Conservation (phyloP, 2,797 vertebrate genomes). For the Hypotaenidia philippensis region DNA sequence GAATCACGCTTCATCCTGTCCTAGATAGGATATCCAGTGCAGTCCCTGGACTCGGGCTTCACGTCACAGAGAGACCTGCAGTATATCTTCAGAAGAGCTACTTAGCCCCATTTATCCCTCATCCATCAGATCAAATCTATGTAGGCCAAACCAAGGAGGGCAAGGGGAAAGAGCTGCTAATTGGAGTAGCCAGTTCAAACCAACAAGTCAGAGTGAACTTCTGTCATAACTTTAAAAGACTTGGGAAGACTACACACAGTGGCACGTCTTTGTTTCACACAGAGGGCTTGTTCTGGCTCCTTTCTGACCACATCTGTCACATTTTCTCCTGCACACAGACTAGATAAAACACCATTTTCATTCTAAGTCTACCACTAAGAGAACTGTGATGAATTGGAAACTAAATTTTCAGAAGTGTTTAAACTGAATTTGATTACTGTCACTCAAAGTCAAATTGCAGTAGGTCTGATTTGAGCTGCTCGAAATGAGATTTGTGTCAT, state of each 20-base stretch:
- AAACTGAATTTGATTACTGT: neutral
- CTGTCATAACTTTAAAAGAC: conserved; percentile 48
- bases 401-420: neutral
- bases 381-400: neutral
- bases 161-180: conserved; percentile 54
- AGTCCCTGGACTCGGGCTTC: conserved; percentile 5
- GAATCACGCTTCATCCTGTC: neutral
- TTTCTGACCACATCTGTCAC: neutral
- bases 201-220: conserved; percentile 42
- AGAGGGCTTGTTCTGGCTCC: neutral
- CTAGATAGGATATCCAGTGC: neutral
- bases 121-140: conserved; percentile 52
- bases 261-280: conserved; percentile 41
- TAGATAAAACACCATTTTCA: neutral
- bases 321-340: neutral
- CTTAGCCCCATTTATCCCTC: conserved; percentile 44
- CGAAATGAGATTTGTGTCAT: neutral
- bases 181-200: conserved; percentile 44
- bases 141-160: conserved; percentile 18
- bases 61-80: neutral
- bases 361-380: neutral
- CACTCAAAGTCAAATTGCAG: neutral
- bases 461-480: neutral
- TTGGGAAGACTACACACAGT: neutral
- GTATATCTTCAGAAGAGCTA: conserved; percentile 38